Conservation (phyloP, 1,140 invertebrate species). For the Drosophila pallidifrons region DNA sequence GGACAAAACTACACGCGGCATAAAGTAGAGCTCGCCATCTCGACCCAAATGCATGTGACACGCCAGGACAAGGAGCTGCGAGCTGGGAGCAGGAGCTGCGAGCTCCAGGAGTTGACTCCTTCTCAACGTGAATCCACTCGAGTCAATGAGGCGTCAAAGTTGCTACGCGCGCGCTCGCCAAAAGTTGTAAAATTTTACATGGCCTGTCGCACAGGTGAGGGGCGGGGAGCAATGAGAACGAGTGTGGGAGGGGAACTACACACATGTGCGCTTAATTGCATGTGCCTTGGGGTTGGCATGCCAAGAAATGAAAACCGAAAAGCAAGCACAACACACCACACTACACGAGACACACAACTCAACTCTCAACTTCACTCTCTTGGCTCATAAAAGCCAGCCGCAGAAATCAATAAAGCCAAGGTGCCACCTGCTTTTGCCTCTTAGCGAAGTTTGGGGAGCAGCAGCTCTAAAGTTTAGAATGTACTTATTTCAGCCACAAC, state of each 20-base stretch:
- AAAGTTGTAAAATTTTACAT: conserved; percentile 82
- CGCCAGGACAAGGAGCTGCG: conserved; percentile 43
- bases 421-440: conserved; percentile 60
- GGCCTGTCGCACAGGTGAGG: conserved; percentile 66
- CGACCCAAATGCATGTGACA: conserved; percentile 81
- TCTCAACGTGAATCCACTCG: conserved; percentile 61
- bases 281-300: conserved; percentile 70
- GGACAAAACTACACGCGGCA: conserved; percentile 57
- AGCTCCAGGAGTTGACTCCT: conserved; percentile 1
- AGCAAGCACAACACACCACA: conserved; percentile 34
- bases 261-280: conserved; percentile 84
- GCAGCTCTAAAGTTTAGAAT: conserved; percentile 69
- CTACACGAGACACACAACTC: conserved; percentile 18
- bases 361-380: conserved; percentile 27
- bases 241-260: conserved; percentile 25
- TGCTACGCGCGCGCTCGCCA: conserved; percentile 62
- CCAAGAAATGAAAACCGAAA: conserved; percentile 55
- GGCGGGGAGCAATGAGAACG: background rate
- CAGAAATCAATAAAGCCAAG: conserved; percentile 84
- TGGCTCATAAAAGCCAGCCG: conserved; percentile 80
- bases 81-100: background rate
- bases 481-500: conserved; percentile 66
- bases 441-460: background rate
- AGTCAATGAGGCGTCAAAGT: conserved; percentile 82
- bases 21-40: conserved; percentile 70